A percentile compares a stretch with the other conserved stretches of the same genome.
Evolutionary conservation across 2,888 invertebrate species (phyloP).

Genomic region (Hypolimnas misippus): DNA sequence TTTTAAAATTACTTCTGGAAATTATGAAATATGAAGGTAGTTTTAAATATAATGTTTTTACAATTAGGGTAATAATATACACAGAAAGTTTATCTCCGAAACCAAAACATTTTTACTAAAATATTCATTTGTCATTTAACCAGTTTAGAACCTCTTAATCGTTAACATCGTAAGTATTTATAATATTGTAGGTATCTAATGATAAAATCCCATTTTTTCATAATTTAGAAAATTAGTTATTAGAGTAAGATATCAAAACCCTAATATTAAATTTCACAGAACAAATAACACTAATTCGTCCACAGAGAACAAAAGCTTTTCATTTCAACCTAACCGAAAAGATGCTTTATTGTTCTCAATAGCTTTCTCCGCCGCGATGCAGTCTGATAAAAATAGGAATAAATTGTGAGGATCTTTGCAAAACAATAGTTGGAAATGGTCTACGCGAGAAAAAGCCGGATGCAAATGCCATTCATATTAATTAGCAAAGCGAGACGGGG

Average conservation of each 20-base stretch:
- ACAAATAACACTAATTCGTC: conserved; percentile 50
- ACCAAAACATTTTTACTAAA: too few relatives aligned
- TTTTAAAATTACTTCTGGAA: too few relatives aligned
- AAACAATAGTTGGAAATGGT: conserved; percentile 84
- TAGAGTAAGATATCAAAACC: conserved; percentile 23
- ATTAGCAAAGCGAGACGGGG: conserved; percentile 84
- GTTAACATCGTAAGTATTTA: too few relatives aligned
- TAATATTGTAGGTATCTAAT: too few relatives aligned
- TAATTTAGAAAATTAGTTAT: too few relatives aligned
- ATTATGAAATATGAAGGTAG: too few relatives aligned
- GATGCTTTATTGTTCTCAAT: conserved; percentile 74
- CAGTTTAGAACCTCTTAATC: too few relatives aligned
- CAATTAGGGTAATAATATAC: too few relatives aligned
- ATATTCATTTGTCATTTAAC: too few relatives aligned
- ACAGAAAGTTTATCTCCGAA: too few relatives aligned
- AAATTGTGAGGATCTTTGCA: conserved; percentile 83
- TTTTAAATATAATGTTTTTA: too few relatives aligned
- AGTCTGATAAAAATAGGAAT: conserved; percentile 79
- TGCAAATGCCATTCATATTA: conserved; percentile 85
- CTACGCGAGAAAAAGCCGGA: conserved; percentile 83
- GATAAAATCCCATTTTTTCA: too few relatives aligned
- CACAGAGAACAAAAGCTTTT: conserved; percentile 61
- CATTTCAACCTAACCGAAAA: conserved; percentile 63
- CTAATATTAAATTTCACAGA: conserved; percentile 40
- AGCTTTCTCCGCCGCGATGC: conserved; percentile 64